These are phyloP conservation scores for Catalaphyllia jardinei DNA, from an alignment of 64 coral and sea anemone genomes.

Conservation along the genomic window DNA sequence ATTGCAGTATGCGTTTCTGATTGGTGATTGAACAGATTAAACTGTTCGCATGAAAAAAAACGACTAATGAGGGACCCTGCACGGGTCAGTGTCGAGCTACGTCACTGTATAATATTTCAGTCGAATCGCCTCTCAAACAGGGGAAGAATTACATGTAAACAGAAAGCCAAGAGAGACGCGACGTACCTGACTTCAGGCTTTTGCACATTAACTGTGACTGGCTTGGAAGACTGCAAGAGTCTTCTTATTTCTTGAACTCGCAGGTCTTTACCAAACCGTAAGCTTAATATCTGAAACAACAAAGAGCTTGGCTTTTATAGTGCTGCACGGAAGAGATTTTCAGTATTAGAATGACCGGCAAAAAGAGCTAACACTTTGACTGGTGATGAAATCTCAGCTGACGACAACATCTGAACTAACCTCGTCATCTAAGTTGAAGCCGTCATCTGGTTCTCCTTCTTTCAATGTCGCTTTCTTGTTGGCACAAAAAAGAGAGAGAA, in stretches of 20 bases:
- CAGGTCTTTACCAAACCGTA: constrained; percentile 91
- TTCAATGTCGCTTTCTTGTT: constrained; percentile 70
- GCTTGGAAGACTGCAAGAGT: constrained; percentile 86
- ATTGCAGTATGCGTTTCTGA: too few relatives aligned
- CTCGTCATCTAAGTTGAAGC: constrained; percentile 87
- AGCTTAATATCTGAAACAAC: constrained; percentile 68
- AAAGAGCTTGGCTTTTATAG: background rate
- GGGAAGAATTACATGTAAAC: too few relatives aligned
- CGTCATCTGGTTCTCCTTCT: constrained; percentile 83
- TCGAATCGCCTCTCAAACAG: too few relatives aligned
- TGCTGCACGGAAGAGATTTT: too few relatives aligned
- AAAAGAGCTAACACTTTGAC: too few relatives aligned
- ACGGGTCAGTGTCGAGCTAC: too few relatives aligned
- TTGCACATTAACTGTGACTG: constrained; percentile 85
- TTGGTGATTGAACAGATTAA: too few relatives aligned
- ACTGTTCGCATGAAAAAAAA: too few relatives aligned
- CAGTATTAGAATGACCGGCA: too few relatives aligned
- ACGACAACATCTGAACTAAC: constrained; percentile 23
- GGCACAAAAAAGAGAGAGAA: background rate
- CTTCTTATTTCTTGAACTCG: constrained; percentile 86
- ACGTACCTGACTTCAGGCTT: constrained; percentile 97
- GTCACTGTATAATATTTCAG: too few relatives aligned
- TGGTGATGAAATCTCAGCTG: background rate
- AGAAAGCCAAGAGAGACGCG: too few relatives aligned
- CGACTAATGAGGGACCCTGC: too few relatives aligned